phyloP scores from a whole-genome alignment of 2,888 invertebrate genomes.

The Sialis lutaria region DNA sequence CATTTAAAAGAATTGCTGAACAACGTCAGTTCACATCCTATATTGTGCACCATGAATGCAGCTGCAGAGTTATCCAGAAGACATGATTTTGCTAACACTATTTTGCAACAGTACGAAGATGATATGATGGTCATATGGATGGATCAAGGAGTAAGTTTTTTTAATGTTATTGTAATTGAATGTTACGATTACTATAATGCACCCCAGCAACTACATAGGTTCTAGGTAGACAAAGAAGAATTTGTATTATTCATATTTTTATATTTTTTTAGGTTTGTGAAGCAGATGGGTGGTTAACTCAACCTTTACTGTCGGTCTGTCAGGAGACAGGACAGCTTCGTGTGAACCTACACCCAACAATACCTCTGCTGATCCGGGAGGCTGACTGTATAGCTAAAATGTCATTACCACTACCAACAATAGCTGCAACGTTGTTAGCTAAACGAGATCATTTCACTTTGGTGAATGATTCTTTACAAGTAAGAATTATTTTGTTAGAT shows the following conservation, averaged over 20 bases:
- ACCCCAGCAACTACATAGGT: no score
- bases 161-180: neutral
- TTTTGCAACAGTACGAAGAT: slow-evolving; percentile 56
- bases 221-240: no score
- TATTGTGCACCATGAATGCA: slow-evolving; percentile 51
- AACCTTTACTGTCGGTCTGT: slow-evolving; percentile 42
- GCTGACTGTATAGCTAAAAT: slow-evolving; percentile 73
- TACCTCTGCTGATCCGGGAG: slow-evolving; percentile 61
- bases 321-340: slow-evolving; percentile 43
- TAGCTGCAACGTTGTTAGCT: slow-evolving; percentile 59
- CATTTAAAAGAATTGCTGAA: slow-evolving; percentile 72
- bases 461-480: slow-evolving; percentile 61
- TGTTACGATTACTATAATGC: neutral
- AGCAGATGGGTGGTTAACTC: slow-evolving; percentile 42
- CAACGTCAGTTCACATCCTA: slow-evolving; percentile 56
- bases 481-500: slow-evolving; percentile 16
- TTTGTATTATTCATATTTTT: no score
- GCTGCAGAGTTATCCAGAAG: slow-evolving; percentile 58
- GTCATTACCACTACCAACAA: slow-evolving; percentile 62
- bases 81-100: slow-evolving; percentile 54
- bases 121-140: slow-evolving; percentile 72
- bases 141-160: slow-evolving; percentile 53
- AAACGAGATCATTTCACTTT: slow-evolving; percentile 61
- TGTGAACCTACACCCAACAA: slow-evolving; percentile 62
- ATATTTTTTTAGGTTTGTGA: slow-evolving; percentile 35